Conservation (phyloP, 2,113 vertebrate species). For the Scomber colias region DNA sequence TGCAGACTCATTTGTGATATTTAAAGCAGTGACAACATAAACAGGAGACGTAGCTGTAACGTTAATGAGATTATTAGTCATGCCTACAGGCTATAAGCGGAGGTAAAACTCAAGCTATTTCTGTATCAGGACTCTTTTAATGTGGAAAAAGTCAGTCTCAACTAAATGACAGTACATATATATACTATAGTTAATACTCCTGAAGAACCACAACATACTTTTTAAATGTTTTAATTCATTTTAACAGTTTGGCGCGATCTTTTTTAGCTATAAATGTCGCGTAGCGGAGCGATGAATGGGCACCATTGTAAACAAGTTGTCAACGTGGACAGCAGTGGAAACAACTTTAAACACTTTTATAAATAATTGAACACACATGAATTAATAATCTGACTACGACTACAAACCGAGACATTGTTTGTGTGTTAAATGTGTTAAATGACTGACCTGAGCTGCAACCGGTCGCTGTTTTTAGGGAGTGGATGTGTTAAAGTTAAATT, state of each 20-base stretch:
- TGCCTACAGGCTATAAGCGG: background rate
- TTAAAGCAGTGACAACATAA: background rate
- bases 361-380: background rate
- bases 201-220: no score
- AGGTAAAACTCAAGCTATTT: background rate
- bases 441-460: slow-evolving; percentile 50
- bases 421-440: background rate
- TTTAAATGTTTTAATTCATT: no score
- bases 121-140: no score
- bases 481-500: background rate
- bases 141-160: no score
- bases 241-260: no score
- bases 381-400: background rate
- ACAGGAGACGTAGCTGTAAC: background rate
- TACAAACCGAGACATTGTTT: rapidly evolving
- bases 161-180: no score
- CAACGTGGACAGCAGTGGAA: slow-evolving; percentile 63
- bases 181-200: no score
- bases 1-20: background rate
- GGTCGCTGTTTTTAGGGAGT: background rate
- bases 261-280: no score
- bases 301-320: slow-evolving; percentile 73
- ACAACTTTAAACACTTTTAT: background rate
- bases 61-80: slow-evolving; percentile 27
- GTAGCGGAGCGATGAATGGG: slow-evolving; percentile 57